Percentiles rank a stretch among this genome's conserved stretches.
Conservation (phyloP, 92 coral and sea anemone genomes). For the Bergia sp. region DNA sequence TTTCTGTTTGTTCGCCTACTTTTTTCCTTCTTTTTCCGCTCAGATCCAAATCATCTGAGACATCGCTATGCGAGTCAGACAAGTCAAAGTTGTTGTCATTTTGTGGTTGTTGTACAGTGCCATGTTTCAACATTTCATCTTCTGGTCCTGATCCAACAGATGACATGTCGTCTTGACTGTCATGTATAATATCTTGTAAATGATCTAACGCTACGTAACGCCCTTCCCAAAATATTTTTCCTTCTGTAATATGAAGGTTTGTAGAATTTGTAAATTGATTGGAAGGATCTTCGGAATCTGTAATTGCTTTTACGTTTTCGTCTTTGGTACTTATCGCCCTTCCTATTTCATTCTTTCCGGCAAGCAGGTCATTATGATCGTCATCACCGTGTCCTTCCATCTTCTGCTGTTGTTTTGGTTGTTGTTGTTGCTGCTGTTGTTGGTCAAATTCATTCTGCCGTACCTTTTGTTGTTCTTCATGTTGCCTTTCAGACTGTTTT, state of each 20-base stretch:
- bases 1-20: conserved; percentile 48
- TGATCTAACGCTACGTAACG: background rate
- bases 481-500: background rate
- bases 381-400: background rate
- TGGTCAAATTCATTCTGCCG: background rate
- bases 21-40: conserved; percentile 19
- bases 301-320: background rate
- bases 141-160: conserved; percentile 73
- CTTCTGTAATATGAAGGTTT: conserved; percentile 6
- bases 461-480: background rate
- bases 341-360: background rate
- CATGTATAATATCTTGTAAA: conserved; percentile 5
- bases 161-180: conserved; percentile 62
- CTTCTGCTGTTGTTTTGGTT: background rate
- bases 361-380: background rate
- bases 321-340: background rate
- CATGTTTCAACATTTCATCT: conserved; percentile 63
- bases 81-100: conserved; percentile 54
- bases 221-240: background rate
- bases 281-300: background rate
- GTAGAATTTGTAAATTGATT: background rate
- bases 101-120: conserved; percentile 53
- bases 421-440: background rate
- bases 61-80: conserved; percentile 79
- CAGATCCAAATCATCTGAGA: conserved; percentile 70